phyloP scores from a whole-genome alignment of 2,113 vertebrate species.

The Gnathochromis pfefferi region DNA sequence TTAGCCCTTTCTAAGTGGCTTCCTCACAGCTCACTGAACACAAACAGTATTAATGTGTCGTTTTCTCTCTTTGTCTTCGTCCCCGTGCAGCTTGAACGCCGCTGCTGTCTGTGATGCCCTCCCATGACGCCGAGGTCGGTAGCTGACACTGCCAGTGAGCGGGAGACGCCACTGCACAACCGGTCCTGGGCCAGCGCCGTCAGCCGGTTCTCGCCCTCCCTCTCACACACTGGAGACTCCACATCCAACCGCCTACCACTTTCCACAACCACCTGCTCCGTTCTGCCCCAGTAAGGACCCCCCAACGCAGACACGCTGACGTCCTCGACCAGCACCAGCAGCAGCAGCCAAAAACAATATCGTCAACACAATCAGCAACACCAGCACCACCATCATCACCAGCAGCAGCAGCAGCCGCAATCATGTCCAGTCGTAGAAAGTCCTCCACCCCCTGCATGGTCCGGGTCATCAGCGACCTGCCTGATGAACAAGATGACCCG shows the following conservation, averaged over 20 bases:
- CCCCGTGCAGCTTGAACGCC: slow-evolving; percentile 11
- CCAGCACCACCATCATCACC: slow-evolving; percentile 25
- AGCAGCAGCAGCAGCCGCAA: background rate
- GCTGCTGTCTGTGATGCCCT: slow-evolving; percentile 62
- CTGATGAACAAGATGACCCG: slow-evolving; percentile 58
- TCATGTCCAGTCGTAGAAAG: slow-evolving; percentile 92
- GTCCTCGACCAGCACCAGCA: slow-evolving; percentile 14
- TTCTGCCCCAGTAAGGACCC: slow-evolving; percentile 15
- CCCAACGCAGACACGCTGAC: slow-evolving; percentile 6
- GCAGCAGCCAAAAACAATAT: slow-evolving; percentile 28
- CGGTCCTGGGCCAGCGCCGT: slow-evolving; percentile 26
- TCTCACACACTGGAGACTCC: slow-evolving; percentile 37
- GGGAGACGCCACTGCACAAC: slow-evolving; percentile 56
- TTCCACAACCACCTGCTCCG: slow-evolving; percentile 19
- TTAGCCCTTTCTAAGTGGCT: background rate
- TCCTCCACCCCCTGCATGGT: slow-evolving; percentile 90
- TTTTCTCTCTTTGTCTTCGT: background rate
- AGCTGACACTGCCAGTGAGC: slow-evolving; percentile 68
- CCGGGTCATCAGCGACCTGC: slow-evolving; percentile 67
- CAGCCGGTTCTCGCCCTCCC: slow-evolving; percentile 27
- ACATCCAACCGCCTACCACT: background rate
- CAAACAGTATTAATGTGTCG: background rate
- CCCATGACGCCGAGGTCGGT: slow-evolving; percentile 60
- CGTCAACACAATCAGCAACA: slow-evolving; percentile 35
- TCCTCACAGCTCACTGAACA: background rate